These are phyloP conservation scores for Caenorhabditis doughertyi DNA, from an alignment of 2,888 invertebrate genomes.

Conservation along the genomic window DNA sequence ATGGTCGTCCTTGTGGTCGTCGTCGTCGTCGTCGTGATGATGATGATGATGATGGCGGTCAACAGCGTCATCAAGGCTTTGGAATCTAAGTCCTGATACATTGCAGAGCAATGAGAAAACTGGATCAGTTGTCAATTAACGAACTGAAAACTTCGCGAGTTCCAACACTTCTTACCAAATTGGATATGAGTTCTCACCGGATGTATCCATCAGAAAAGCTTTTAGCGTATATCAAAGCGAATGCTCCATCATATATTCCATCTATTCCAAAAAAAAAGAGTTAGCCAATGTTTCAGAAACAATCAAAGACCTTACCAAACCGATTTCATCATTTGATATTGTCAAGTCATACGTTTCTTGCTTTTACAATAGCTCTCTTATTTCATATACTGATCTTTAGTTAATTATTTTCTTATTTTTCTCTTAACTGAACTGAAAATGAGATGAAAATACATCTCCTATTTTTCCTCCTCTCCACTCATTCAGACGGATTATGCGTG, in stretches of 20 bases:
- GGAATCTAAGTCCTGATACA: constrained; percentile 16
- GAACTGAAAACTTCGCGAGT: background rate
- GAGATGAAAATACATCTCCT: constrained; percentile 1
- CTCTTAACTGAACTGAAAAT: background rate
- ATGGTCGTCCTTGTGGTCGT: constrained; percentile 40
- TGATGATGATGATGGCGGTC: constrained; percentile 19
- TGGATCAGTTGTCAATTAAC: background rate
- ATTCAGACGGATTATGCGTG: constrained; percentile 51
- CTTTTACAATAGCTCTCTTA: no score
- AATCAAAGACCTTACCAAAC: no score
- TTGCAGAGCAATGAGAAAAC: background rate
- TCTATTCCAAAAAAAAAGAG: background rate
- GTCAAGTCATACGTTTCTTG: no score
- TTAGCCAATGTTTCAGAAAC: background rate
- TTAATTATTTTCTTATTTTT: background rate
- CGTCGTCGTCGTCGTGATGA: no score
- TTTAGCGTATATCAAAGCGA: constrained; percentile 18
- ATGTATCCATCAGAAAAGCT: constrained; percentile 24
- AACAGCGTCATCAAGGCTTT: constrained; percentile 40
- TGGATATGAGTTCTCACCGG: constrained; percentile 24
- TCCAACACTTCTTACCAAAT: background rate
- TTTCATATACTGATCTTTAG: no score
- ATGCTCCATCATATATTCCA: background rate
- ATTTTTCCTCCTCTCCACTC: background rate
- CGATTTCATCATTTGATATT: no score